Percentiles rank a stretch among this genome's conserved stretches.
Conservation (phyloP, 2,113 vertebrate genomes). For the Electrona antarctica region DNA sequence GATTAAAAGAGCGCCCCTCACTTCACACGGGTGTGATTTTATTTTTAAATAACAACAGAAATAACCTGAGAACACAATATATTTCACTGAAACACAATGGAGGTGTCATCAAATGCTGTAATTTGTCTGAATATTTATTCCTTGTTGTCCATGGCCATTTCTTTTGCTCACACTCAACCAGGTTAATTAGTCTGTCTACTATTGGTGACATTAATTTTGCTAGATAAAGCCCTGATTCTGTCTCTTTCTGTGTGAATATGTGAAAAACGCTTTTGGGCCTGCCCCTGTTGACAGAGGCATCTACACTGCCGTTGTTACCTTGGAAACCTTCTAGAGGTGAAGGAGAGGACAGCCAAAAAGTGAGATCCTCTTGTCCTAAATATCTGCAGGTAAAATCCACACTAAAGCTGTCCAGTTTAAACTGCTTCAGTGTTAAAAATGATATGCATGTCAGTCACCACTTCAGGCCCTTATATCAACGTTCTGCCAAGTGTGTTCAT, state of each 20-base stretch:
- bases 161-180: slow-evolving; percentile 60
- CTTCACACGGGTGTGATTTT: neutral
- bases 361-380: slow-evolving; percentile 67
- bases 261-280: slow-evolving; percentile 61
- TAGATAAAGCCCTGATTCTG: slow-evolving; percentile 66
- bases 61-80: slow-evolving; percentile 37
- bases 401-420: slow-evolving; percentile 62
- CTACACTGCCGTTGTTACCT: slow-evolving; percentile 64
- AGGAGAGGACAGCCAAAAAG: slow-evolving; percentile 75
- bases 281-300: slow-evolving; percentile 56
- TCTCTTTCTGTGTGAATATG: slow-evolving; percentile 62
- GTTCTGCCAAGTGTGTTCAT: slow-evolving; percentile 24
- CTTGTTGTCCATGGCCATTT: slow-evolving; percentile 52
- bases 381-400: slow-evolving; percentile 74
- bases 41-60: slow-evolving; percentile 32
- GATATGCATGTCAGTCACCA: slow-evolving; percentile 22
- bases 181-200: slow-evolving; percentile 67
- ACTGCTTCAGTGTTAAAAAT: slow-evolving; percentile 59
- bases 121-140: slow-evolving; percentile 64
- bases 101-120: slow-evolving; percentile 33
- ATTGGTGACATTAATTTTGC: slow-evolving; percentile 67
- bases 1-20: too few species aligned
- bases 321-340: slow-evolving; percentile 78
- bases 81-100: slow-evolving; percentile 35
- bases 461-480: slow-evolving; percentile 3